Evolutionary conservation across 37 sponge, comb jelly and placozoan species (phyloP), one percentile per base, ranked within the genome.

Genomic region (Bolinopsis microptera): DNA sequence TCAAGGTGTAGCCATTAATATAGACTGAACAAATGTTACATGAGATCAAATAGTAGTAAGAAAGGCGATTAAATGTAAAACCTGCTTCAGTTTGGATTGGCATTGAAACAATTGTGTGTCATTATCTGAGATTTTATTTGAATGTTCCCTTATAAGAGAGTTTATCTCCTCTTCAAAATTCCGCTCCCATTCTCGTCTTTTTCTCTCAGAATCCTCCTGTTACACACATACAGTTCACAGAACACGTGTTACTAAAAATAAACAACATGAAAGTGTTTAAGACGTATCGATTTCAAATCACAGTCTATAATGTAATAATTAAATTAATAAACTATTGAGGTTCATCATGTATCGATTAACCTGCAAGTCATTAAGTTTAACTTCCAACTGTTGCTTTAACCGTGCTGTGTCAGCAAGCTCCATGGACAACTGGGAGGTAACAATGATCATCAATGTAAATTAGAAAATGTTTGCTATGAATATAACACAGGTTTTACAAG

Each of bases 121-220:
- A n/a, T 39, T 36, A 1, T 28, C 27, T 8, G 90, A 23, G 18
- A 86, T 39, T 41, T 40, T 86, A 28, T 25, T 24, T 0, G 41
- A 41, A 27, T 86, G 61, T n/a, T 41, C 61, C 31, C 90, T 8
- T 27, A 41, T 34, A 0, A 86, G 61, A 5, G 41, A n/a, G 41
- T 18, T 41, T 41, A 86, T 41, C 26, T 86, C 90, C 26, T 86
- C 90, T 3, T 86, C 90, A 30, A 86, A 86, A 39, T 41, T 41
- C 30, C 90, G n/a, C 61, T 86, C 90, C 90, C 90, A 86, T 23
- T 86, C 90, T 22, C 90, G 41, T 28, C 90, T 24, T n/a, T 40
- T 86, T 39, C 90, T 86, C 61, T 86, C 90, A 1, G 36, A 9
- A 28, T 86, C 90, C 28, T 86, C 90, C 90, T 86, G 75, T n/a